Conservation (phyloP, 2,888 invertebrate genomes). For the Tipula confusa region DNA sequence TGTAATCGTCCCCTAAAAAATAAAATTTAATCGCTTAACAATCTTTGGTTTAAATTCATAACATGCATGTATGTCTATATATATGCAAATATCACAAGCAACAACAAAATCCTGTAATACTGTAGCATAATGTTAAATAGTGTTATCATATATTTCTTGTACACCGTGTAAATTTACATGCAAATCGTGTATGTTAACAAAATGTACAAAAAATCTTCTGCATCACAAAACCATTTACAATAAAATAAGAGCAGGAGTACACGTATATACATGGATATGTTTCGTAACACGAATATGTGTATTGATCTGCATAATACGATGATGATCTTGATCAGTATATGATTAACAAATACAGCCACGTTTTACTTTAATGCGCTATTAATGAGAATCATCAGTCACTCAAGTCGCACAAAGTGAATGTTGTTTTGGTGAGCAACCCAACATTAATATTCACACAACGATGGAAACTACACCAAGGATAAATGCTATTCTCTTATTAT, state of each 20-base stretch:
- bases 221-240: background rate
- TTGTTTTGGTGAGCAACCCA: background rate
- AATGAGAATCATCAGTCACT: background rate
- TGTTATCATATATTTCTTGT: slow-evolving; percentile 28
- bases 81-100: background rate
- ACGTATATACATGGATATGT: background rate
- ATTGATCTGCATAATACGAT: background rate
- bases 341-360: background rate
- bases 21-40: background rate
- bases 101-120: background rate
- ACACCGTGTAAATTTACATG: slow-evolving; percentile 30
- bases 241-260: background rate
- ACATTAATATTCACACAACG: background rate
- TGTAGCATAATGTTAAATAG: slow-evolving; percentile 28
- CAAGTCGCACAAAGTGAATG: background rate
- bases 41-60: background rate
- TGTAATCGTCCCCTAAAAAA: background rate
- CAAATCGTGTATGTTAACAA: slow-evolving; percentile 30
- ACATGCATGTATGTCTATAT: background rate
- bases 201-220: background rate
- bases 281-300: background rate
- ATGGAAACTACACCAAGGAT: background rate
- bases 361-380: background rate
- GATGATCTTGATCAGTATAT: background rate
- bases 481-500: background rate